These are phyloP conservation scores for Urocynchramus pylzowi DNA, from an alignment of 2,113 vertebrate genomes.

Conservation along the genomic window DNA sequence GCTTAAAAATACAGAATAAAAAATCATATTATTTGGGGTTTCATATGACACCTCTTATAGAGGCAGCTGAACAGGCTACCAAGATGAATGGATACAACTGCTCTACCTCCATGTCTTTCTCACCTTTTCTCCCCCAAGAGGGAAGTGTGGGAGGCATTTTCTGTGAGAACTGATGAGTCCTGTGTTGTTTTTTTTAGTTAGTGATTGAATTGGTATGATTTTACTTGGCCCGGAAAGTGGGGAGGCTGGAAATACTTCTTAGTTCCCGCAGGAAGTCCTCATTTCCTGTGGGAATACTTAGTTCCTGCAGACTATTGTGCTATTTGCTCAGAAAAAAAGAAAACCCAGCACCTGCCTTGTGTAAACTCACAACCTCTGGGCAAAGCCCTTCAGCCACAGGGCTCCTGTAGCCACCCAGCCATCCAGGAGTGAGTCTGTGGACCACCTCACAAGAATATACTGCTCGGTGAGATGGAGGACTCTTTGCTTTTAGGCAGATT, in stretches of 20 bases:
- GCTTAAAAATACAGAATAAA: neutral
- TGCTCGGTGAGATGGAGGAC: neutral
- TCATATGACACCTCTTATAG: neutral
- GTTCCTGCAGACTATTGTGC: conserved; percentile 45
- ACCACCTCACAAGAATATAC: neutral
- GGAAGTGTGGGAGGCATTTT: conserved; percentile 15
- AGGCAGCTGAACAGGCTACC: neutral
- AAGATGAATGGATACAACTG: neutral
- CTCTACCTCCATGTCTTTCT: conserved; percentile 17
- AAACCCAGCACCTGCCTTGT: conserved; percentile 15
- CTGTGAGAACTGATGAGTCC: conserved; percentile 37
- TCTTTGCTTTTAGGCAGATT: neutral
- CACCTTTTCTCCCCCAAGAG: neutral
- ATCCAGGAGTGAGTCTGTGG: neutral
- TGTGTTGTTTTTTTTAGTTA: conserved; percentile 17
- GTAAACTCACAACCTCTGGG: conserved; percentile 7
- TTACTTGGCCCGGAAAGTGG: conserved; percentile 31
- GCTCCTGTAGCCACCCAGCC: neutral
- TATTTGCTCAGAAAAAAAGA: conserved; percentile 6
- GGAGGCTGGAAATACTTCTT: conserved; percentile 44
- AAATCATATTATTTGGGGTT: neutral
- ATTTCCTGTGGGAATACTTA: conserved; percentile 52
- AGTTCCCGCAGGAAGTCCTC: conserved; percentile 43
- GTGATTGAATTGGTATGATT: conserved; percentile 12
- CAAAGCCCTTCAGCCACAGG: neutral